Evolutionary conservation across 37 sponge, comb jelly and placozoan species (phyloP), one percentile per base, ranked within the genome.

Genomic region (Dysidea cf. avara): DNA sequence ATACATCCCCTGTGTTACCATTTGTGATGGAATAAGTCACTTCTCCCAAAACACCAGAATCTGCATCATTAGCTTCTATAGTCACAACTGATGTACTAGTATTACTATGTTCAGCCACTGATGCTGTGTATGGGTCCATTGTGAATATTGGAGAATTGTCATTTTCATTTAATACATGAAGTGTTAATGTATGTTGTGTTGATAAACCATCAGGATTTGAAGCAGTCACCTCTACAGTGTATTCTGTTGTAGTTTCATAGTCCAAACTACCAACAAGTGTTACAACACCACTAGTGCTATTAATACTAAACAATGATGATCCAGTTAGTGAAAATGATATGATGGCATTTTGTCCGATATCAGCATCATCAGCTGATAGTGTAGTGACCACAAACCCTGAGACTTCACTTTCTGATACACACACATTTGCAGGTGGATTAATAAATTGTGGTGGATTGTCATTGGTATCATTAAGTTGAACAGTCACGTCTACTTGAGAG

Each of bases 151-250:
- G 90, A 29, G 49, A 46, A 61, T 83, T 60, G 34, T 89, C 90
- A 59, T 89, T 89, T 13, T 47, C 53, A 68, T 89, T 84, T 68
- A 16, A n/a, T 3, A 89, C 85, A n/a, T n/a, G n/a, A n/a, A n/a
- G n/a, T 43, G 46, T 43, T 12, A 43, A 43, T 43, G 9, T 43
- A 43, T 43, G 46, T 16, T 55, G 53, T 13, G 57, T 11, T 7
- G 66, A 18, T 49, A 85, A 72, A 21, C 22, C 39, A 31, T 83
- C 88, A 34, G 63, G 47, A 74, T 91, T 87, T 34, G 75, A 62
- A 30, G 87, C 87, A 24, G 62, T 47, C 2, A 91, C 64, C 1
- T 43, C 51, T 9, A 91, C 46, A 0, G 28, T 4, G 36, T 69
- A 78, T 7, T 7, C 62, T 1, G 67, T 2, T 3, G 39, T 53